Evolutionary conservation across 2,888 invertebrate species (phyloP), one percentile per base, ranked within the genome.

Genomic region (Augiades crinisus): DNA sequence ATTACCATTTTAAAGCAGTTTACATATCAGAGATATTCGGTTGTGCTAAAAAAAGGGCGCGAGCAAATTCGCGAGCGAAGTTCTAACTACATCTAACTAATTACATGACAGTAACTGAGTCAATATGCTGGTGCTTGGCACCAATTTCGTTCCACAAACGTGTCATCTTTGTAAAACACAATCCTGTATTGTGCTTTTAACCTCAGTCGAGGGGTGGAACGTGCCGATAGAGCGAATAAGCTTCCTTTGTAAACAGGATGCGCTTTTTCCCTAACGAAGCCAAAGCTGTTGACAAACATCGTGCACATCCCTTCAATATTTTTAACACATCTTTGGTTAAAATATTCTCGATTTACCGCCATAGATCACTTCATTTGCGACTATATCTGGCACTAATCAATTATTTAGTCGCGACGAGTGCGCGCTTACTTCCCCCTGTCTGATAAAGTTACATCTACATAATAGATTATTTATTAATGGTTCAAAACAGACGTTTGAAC

Each of bases 181-280:
- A 19, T 43, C 41, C 30, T 43, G 41, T 24, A 27, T 22, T 27
- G n/a, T 40, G 24, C 14, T 22, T 22, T 40, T 22, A 40, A 38
- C 30, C 31, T 14, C 5, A 33, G 14, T 19, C 34, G 12, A 41
- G 40, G 10, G 33, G 16, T 12, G 19, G 12, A 49, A 41, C 40
- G 40, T 41, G 40, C 49, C 34, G 41, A 34, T 47, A 13, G 47
- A 33, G 47, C 40, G 22, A 40, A 40, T 22, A 24, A 46, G 47
- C 47, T 47, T 40, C 47, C 47, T 31, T 47, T 31, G 47, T 40
- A 40, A 47, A 47, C 47, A 40, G 47, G 47, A 47, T 47, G 47
- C 16, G 40, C 47, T 47, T 47, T 47, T 47, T 40, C 5, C 16
- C 14, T 10, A 47, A 47, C 22, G 47, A 47, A 47, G 47, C 47